Evolutionary conservation across 1,140 invertebrate genomes (phyloP).

Genomic region (Vanessa tameamea): DNA sequence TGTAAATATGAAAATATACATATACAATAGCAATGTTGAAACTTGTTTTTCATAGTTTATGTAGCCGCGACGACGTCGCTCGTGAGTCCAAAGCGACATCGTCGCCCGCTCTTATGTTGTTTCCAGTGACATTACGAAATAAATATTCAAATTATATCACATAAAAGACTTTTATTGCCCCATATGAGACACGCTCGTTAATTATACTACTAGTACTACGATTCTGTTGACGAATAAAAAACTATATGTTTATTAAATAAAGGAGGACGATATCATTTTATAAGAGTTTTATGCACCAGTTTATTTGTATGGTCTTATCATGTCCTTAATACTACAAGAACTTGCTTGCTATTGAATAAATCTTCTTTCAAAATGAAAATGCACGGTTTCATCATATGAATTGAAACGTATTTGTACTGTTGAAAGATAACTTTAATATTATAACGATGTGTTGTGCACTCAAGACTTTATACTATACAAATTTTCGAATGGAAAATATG

Average conservation of each 20-base stretch:
- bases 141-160: slow-evolving; percentile 79
- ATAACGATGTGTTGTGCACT: no score
- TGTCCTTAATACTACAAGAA: neutral
- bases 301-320: neutral
- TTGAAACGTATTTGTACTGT: no score
- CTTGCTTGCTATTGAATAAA: neutral
- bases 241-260: slow-evolving; percentile 16
- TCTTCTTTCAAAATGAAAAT: neutral
- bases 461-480: no score
- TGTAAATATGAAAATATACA: slow-evolving; percentile 67
- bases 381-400: no score
- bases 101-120: slow-evolving; percentile 70
- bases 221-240: slow-evolving; percentile 14
- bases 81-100: slow-evolving; percentile 66
- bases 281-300: neutral
- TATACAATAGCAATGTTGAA: slow-evolving; percentile 69
- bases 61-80: slow-evolving; percentile 64
- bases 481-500: no score
- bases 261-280: neutral
- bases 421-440: no score
- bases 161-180: slow-evolving; percentile 54
- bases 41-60: slow-evolving; percentile 75
- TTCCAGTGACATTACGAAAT: slow-evolving; percentile 79
- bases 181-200: slow-evolving; percentile 33
- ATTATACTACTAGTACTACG: slow-evolving; percentile 31